Percentiles rank a stretch among this genome's conserved stretches.
Evolutionary conservation across 2,888 invertebrate genomes (phyloP).

Genomic region (Cheilosia grossa): DNA sequence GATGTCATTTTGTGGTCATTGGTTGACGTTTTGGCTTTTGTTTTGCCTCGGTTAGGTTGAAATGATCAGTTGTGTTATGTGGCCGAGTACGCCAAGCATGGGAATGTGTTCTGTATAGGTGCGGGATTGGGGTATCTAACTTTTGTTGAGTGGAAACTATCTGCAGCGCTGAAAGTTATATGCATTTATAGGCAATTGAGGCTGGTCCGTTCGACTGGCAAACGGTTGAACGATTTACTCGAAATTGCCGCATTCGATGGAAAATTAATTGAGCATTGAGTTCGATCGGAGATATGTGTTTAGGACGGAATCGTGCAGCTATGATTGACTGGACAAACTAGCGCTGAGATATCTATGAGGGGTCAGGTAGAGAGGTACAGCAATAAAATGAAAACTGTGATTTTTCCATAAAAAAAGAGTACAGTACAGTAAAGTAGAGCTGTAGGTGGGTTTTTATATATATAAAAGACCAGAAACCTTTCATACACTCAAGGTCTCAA

Average conservation of each 20-base stretch:
- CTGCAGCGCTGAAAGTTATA: constrained; percentile 18
- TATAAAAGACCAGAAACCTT: no score
- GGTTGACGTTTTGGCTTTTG: constrained; percentile 63
- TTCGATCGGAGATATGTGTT: constrained; percentile 60
- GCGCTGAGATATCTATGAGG: background rate
- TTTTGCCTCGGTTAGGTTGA: constrained; percentile 26
- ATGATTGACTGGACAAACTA: constrained; percentile 44
- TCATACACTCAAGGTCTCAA: no score
- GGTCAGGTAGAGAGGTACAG: background rate
- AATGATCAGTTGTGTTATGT: constrained; percentile 34
- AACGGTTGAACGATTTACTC: constrained; percentile 69
- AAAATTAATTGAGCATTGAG: constrained; percentile 68
- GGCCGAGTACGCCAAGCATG: constrained; percentile 23
- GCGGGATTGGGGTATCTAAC: constrained; percentile 23
- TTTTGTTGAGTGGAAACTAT: constrained; percentile 48
- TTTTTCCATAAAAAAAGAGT: no score
- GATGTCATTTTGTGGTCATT: constrained; percentile 75
- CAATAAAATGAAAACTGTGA: no score
- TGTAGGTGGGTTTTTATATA: no score
- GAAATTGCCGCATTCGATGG: constrained; percentile 61
- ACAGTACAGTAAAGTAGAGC: no score
- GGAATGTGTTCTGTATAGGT: constrained; percentile 35
- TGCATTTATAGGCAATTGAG: constrained; percentile 52
- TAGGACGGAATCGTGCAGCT: constrained; percentile 68
- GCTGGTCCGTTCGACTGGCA: constrained; percentile 37